Evolutionary conservation across 2,113 vertebrate species (phyloP), one percentile per base, ranked within the genome.

Genomic region (Elephantulus edwardii): DNA sequence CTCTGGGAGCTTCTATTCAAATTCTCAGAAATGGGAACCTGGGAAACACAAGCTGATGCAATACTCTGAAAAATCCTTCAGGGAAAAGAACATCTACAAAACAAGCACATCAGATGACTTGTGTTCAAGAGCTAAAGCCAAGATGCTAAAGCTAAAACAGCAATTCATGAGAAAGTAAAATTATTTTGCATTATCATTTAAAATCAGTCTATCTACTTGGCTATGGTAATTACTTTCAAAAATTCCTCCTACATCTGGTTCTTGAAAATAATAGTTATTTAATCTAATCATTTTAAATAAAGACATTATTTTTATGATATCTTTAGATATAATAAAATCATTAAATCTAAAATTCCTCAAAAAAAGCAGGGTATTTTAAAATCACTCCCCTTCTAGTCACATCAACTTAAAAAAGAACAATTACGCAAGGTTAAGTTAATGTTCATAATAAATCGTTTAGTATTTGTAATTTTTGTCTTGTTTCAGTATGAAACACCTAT

Each of bases 41-140:
- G 52, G 82, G 71, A 86, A 94, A 88, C 89, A 89, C 75, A 85
- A 82, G 60, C 95, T 96, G 95, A 95, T 87, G 95, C 77, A 95
- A 95, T 92, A 56, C 68, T 93, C 48, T 91, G 89, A 95, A 95
- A 95, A 89, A 87, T 92, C 71, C 95, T 88, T 90, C 50, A 58
- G 87, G 87, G 94, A 81, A 74, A 95, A 84, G 35, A 93, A 77
- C 91, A 80, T 60, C 76, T 86, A 72, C 83, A 90, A 88, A 94
- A 93, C 91, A 96, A 92, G 79, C n/a, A 38, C 6, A 84, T 56
- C 62, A 71, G 78, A 91, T 76, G 83, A 91, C 90, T 74, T 66
- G 16, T 46, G 44, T 60, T 92, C 71, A 86, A 86, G 80, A 94
- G 83, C 64, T 88, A 77, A 80, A 94, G 75, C 46, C 46, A 74